Base-by-base conservation (phyloP, 2,113 vertebrate species). In the Guaruba guarouba region DNA sequence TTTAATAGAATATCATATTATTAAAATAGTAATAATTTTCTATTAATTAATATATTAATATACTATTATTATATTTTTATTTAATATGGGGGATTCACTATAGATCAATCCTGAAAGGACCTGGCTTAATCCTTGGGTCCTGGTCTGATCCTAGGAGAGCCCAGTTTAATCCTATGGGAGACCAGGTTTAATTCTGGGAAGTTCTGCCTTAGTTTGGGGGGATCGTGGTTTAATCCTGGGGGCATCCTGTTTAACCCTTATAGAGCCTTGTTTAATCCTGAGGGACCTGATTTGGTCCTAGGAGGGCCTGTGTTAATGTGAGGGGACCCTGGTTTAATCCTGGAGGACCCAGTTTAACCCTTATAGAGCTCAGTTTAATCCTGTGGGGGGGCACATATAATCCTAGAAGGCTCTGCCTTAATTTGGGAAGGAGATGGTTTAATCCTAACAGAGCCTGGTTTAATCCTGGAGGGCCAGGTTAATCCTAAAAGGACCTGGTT, bases 51-150 rank as follows among this genome's bases (percentile, higher is more conserved):
- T 49, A 49, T 28, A 4, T 16, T 28, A 17, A 52, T 52, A 28
- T 10, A 31, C 18, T 54, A 3, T 18, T 31, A 19, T 18, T 11
- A 55, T 31, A 19, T 19, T 54, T 55, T 31, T 31, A 11, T 31
- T 19, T 18, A 5, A 35, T 48, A n/a, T 24, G 27, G 4, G 9
- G 15, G 28, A 1, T 1, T 3, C 3, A 31, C 12, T 31, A 18
- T 8, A 11, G 28, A 0, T 63, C 9, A n/a, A 33, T 10, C 62
- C 33, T 23, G 15, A 28, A 24, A 29, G 17, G 48, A n/a, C 3
- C 22, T 54, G 11, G 15, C 27, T 69, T 69, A 17, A 27, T 52
- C 35, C 13, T 37, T 39, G 7, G 25, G 35, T 8, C 5, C 19
- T 10, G 2, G 8, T 55, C 46, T 64, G 39, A 48, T 55, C 37